Evolutionary conservation across 1,140 invertebrate genomes (phyloP), one percentile per base, ranked within the genome.

Genomic region (Oryzaephilus surinamensis): DNA sequence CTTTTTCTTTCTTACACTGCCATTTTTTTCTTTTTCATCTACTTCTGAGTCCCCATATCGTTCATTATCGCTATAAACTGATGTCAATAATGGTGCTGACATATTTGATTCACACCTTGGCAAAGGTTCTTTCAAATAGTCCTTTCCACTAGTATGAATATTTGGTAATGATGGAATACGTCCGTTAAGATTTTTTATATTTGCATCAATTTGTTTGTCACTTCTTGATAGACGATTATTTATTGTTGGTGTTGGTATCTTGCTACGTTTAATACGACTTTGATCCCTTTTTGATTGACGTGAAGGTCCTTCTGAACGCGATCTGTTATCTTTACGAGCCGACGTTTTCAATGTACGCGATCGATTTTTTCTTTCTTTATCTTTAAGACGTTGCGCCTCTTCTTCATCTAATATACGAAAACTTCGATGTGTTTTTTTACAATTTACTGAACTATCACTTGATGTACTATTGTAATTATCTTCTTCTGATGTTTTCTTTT

Each of bases 141-240:
- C 65, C n/a, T n/a, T n/a, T n/a, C 41, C 64, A 57, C 27, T 64
- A 58, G 51, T 64, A 60, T 21, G 51, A 60, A 60, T 70, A 62
- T 50, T 67, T 58, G 48, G 66, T 53, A 56, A 59, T 54, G 51
- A 58, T 10, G 52, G 52, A 21, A 57, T 34, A 35, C 48, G 36
- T 10, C 38, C 14, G 19, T 55, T 46, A 12, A 42, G 23, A 32
- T 38, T 31, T n/a, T n/a, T n/a, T n/a, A n/a, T n/a, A n/a, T n/a
- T n/a, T n/a, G n/a, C n/a, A n/a, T n/a, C n/a, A n/a, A n/a, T n/a
- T n/a, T n/a, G n/a, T n/a, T n/a, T n/a, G n/a, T 57, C 57, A 21
- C 51, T 59, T 43, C 54, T 57, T n/a, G 55, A 59, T 14, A 56
- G 21, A 1, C 18, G 43, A 6, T 32, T 46, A 21, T 49, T 53